Evolutionary conservation across 2,888 invertebrate genomes (phyloP), one percentile per base, ranked within the genome.

Genomic region (Oxycera nigricornis): DNA sequence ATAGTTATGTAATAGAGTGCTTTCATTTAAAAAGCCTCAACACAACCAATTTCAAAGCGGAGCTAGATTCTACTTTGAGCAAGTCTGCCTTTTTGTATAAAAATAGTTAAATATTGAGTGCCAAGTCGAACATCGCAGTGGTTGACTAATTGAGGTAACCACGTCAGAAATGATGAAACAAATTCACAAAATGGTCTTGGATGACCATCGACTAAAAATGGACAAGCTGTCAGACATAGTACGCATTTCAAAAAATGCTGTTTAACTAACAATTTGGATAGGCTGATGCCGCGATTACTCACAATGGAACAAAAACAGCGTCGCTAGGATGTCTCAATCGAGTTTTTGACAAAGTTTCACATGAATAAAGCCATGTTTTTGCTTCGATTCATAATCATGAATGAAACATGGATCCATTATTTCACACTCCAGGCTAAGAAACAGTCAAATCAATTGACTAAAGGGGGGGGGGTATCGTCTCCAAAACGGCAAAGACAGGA

Each of bases 271-370:
- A 61, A 2, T 61, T 61, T 61, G 28, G 61, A 30, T n/a, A 26
- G 3, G 30, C 1, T 7, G 30, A 20, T n/a, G 59, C 30, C 2
- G 14, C 59, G 59, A 11, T 61, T 61, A n/a, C 26, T 30, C 28
- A 9, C 61, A 30, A 26, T 61, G 11, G 30, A 61, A 30, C 61
- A 2, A 61, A 61, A 61, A 28, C 11, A 1, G 2, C 3, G 61
- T 61, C 61, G 30, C 14, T 9, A 50, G 17, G 50, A 50, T 14
- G 50, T 9, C 1, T 61, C 61, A 61, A 30, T 61, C 30, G 61
- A 61, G 61, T 61, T n/a, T 61, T 61, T 61, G 30, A 22, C 30
- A 20, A 61, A 28, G 61, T 61, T 61, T 26, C 30, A 61, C 26
- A 61, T 14, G 30, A 61, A 2, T 30, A 31, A 61, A 61, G 28